Conservation (phyloP, 1,140 invertebrate genomes). For the Zophobas atratus region DNA sequence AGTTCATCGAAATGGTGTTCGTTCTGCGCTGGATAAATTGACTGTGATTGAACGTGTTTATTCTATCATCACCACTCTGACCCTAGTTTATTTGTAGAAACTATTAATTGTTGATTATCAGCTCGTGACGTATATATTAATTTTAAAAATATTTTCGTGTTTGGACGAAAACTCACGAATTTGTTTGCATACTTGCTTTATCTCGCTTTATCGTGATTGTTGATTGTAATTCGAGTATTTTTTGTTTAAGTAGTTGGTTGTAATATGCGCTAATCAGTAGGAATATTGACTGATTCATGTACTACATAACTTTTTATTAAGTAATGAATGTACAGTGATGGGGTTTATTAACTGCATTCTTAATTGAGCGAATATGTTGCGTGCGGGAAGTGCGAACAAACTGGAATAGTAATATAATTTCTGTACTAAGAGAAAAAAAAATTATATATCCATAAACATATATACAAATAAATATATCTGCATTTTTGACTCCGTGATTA, state of each 20-base stretch:
- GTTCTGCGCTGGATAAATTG: conserved; percentile 33
- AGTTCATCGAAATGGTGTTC: conserved; percentile 31
- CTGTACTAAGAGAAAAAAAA: too few relatives aligned
- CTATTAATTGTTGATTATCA: conserved; percentile 37
- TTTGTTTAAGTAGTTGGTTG: background rate
- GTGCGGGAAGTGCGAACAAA: too few relatives aligned
- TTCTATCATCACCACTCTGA: conserved; percentile 45
- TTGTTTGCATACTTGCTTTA: conserved; percentile 19
- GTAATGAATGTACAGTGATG: too few relatives aligned
- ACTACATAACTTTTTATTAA: background rate
- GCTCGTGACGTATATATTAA: conserved; percentile 16
- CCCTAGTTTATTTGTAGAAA: conserved; percentile 45
- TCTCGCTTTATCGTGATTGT: background rate
- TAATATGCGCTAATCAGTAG: background rate
- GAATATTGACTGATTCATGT: background rate
- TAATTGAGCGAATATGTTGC: too few relatives aligned
- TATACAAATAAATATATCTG: too few relatives aligned
- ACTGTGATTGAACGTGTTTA: conserved; percentile 40
- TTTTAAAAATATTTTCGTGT: conserved; percentile 26
- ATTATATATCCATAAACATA: too few relatives aligned
- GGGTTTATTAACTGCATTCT: too few relatives aligned
- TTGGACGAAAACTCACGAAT: conserved; percentile 1
- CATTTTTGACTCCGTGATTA: too few relatives aligned
- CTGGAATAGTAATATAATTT: too few relatives aligned
- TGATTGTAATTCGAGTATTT: background rate